Evolutionary conservation across 2,113 vertebrate genomes (phyloP), one percentile per base, ranked within the genome.

Genomic region (Neodontobutis hainanensis): DNA sequence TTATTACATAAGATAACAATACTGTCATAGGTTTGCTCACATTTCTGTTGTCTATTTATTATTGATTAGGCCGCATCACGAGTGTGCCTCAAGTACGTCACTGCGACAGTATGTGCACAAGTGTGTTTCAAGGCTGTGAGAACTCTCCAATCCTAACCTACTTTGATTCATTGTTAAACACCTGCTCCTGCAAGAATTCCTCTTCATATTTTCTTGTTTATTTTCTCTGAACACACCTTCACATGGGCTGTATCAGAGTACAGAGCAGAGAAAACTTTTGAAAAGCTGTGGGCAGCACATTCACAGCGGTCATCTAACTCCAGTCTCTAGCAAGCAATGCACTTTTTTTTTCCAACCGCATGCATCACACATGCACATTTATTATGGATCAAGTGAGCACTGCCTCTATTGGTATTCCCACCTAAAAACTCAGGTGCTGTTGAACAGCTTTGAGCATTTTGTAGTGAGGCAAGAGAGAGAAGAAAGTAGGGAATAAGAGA

Each of bases 311-410:
- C 56, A 65, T 61, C 69, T 40, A 4, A 7, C 65, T 76, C 55
- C 5, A 60, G 56, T 59, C 52, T 65, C 53, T 9, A 60, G 52
- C 57, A 58, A 62, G 70, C 67, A 27, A 27, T 45, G 67, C 68
- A 55, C 16, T 57, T 43, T 58, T 58, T 57, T 65, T 68, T 58
- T 60, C 16, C 19, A 46, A 61, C 36, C 62, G 19, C 64, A 61
- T 62, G 57, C 70, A 11, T 48, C 45, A 36, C 16, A 52, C 52
- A 11, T 3, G 19, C 62, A 47, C 73, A 83, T 83, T 68, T 68
- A 77, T 77, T 61, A 79, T 79, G 69, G 55, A 81, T 73, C 62
- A 67, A 73, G 65, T 57, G 75, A 52, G 12, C 5, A 5, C 55
- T 61, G 15, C 27, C 57, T 68, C 16, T 50, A 34, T 40, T 67